Evolutionary conservation across 2,797 vertebrate species (phyloP).

Genomic region (Bryconaethiops microstoma): DNA sequence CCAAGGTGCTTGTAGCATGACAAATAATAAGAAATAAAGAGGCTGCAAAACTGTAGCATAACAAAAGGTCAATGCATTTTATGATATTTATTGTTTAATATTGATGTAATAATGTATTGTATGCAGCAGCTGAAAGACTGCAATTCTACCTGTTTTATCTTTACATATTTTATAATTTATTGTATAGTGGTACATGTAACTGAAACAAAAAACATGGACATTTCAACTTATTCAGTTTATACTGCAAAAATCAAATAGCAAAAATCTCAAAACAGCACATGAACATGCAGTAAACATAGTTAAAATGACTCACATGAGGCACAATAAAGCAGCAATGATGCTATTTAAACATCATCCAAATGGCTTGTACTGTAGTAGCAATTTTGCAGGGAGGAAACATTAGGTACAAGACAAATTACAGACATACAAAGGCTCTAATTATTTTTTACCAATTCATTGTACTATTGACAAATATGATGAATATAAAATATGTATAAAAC

Average conservation of each 20-base stretch:
- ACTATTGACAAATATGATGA: slow-evolving; percentile 64
- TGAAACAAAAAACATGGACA: background rate
- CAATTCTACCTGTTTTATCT: slow-evolving; percentile 25
- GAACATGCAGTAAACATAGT: slow-evolving; percentile 15
- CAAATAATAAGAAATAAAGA: no score
- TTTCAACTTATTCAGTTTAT: background rate
- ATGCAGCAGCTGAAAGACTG: slow-evolving; percentile 40
- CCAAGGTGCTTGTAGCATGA: no score
- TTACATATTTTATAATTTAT: background rate
- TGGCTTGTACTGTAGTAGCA: slow-evolving; percentile 13
- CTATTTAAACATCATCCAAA: slow-evolving; percentile 42
- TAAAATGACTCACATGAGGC: slow-evolving; percentile 60
- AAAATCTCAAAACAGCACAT: background rate
- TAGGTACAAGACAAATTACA: slow-evolving; percentile 11
- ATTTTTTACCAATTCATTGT: slow-evolving; percentile 33
- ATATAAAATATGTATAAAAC: slow-evolving; percentile 69
- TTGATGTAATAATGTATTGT: slow-evolving; percentile 38
- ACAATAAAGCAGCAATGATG: slow-evolving; percentile 39
- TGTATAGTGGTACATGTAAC: background rate
- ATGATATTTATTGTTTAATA: no score
- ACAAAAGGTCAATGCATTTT: no score
- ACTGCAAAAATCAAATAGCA: slow-evolving; percentile 7
- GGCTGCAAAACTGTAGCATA: no score
- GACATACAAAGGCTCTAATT: slow-evolving; percentile 7
- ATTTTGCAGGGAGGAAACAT: background rate